Conservation (phyloP, 1,140 invertebrate genomes). For the Papilio xuthus region DNA sequence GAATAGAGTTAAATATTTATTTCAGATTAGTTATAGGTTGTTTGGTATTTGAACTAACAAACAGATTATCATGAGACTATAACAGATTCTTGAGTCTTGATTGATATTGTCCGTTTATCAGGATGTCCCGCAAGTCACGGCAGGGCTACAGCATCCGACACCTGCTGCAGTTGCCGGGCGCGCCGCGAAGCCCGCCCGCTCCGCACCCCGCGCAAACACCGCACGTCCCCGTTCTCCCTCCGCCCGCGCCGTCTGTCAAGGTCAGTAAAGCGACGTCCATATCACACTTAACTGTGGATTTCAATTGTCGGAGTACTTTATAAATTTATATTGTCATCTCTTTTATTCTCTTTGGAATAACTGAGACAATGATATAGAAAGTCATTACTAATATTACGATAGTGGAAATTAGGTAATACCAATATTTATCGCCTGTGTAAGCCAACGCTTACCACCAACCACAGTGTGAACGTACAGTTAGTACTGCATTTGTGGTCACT, state of each 20-base stretch:
- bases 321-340: no score
- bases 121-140: constrained; percentile 78
- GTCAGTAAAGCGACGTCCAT: constrained; percentile 47
- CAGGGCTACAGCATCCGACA: constrained; percentile 79
- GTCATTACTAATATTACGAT: no score
- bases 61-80: background rate
- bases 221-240: constrained; percentile 62
- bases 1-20: background rate
- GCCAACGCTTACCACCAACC: no score
- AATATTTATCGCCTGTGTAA: no score
- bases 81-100: background rate
- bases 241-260: constrained; percentile 64
- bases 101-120: constrained; percentile 49
- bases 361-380: no score
- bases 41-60: background rate
- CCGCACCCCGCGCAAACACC: constrained; percentile 60
- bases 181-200: constrained; percentile 63
- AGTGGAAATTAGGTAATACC: no score
- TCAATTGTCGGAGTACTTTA: background rate
- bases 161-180: constrained; percentile 74
- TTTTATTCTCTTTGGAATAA: no score
- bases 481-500: no score
- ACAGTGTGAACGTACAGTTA: no score
- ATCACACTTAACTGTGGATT: no score
- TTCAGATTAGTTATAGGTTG: no score